These are phyloP conservation scores for Acrobasis consociella DNA, from an alignment of 2,888 invertebrate species.

Conservation along the genomic window DNA sequence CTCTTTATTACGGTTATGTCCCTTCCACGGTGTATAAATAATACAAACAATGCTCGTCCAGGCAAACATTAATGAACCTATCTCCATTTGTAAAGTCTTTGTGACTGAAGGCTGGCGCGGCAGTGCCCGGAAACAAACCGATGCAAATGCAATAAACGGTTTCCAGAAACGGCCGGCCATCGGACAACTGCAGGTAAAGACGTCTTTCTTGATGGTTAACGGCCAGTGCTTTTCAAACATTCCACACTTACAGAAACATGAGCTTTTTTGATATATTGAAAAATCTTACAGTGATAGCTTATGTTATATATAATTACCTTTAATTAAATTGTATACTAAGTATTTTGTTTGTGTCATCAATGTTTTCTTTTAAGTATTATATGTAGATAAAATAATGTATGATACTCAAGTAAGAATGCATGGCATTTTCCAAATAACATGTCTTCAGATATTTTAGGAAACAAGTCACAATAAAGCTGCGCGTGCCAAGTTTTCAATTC, in stretches of 20 bases:
- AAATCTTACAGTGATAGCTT: no score
- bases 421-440: background rate
- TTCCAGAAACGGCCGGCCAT: background rate
- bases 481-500: background rate
- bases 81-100: conserved; percentile 6
- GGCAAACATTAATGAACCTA: background rate
- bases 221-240: background rate
- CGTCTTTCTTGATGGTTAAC: background rate
- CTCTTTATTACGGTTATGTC: no score
- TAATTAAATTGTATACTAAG: no score
- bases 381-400: no score
- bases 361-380: no score
- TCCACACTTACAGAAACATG: background rate
- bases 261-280: no score
- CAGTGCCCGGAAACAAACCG: conserved; percentile 22
- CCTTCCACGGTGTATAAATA: no score
- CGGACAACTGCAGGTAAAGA: conserved; percentile 9
- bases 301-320: no score
- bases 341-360: no score
- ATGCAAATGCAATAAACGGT: conserved; percentile 12
- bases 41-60: conserved; percentile 1
- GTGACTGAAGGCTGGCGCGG: background rate
- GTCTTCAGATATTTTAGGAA: background rate
- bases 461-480: background rate
- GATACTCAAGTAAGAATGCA: background rate